Percentiles rank a stretch among this genome's conserved stretches.
phyloP scores from a whole-genome alignment of 2,797 vertebrate genomes.

The Ctenopoma kingsleyae region DNA sequence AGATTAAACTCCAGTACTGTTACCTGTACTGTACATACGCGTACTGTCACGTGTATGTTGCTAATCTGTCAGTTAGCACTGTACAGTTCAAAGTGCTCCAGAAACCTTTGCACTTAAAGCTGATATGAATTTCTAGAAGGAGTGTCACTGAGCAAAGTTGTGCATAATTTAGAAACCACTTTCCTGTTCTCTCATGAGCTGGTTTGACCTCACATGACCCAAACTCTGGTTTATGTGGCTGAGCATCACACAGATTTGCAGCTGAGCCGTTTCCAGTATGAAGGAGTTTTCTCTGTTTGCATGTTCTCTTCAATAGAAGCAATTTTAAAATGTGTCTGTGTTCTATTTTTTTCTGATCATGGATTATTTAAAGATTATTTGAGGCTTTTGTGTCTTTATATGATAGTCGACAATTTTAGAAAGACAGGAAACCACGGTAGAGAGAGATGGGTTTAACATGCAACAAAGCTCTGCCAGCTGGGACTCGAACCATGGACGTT shows the following conservation, averaged over 20 bases:
- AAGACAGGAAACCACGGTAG: no score
- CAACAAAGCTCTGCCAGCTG: no score
- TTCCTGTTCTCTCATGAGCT: constrained; percentile 24
- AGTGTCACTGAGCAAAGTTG: constrained; percentile 30
- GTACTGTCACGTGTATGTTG: no score
- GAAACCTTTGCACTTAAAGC: constrained; percentile 53
- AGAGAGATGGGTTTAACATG: no score
- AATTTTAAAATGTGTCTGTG: neutral
- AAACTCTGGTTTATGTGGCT: neutral
- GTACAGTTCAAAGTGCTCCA: constrained; percentile 7
- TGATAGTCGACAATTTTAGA: no score
- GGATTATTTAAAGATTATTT: no score
- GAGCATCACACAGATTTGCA: constrained; percentile 8
- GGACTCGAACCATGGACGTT: no score
- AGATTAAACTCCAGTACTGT: neutral
- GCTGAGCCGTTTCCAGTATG: constrained; percentile 9
- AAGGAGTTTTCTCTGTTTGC: neutral
- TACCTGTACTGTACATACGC: no score
- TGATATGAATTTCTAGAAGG: constrained; percentile 38
- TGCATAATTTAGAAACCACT: constrained; percentile 57
- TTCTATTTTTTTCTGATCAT: neutral
- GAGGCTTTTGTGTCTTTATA: no score
- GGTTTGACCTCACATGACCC: constrained; percentile 51
- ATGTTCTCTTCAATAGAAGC: neutral
- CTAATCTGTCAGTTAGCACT: constrained; percentile 47